Conservation (phyloP, 2,797 vertebrate genomes). For the Bucorvus abyssinicus region DNA sequence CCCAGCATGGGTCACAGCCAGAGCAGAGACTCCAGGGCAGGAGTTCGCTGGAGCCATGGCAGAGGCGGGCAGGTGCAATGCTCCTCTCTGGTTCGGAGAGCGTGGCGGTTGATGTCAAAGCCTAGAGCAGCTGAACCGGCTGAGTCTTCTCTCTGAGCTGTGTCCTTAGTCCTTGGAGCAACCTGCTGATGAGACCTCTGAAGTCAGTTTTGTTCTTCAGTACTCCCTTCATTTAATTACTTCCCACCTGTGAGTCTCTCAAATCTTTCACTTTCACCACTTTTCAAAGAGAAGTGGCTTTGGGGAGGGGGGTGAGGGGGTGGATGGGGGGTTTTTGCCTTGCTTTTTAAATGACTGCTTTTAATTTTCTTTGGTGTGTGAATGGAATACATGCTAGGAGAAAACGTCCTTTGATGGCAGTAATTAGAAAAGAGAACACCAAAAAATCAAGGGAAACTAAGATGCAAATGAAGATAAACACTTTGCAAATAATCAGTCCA, state of each 20-base stretch:
- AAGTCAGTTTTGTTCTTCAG: neutral
- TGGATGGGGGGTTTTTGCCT: neutral
- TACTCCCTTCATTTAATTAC: neutral
- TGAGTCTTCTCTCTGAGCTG: fast-evolving
- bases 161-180: neutral
- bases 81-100: fast-evolving
- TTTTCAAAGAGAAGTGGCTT: neutral
- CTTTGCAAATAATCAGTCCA: neutral
- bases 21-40: neutral
- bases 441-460: neutral
- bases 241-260: neutral
- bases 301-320: no score
- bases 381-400: neutral
- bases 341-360: constrained; percentile 3
- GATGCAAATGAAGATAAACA: neutral
- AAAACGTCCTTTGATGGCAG: constrained; percentile 54
- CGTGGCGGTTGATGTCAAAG: neutral
- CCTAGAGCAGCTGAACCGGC: neutral
- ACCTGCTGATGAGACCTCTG: neutral
- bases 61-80: fast-evolving
- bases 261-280: neutral
- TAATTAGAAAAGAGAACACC: neutral
- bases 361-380: neutral
- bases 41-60: neutral
- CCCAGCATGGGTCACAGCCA: neutral